Evolutionary conservation across 2,797 vertebrate genomes (phyloP), one percentile per base, ranked within the genome.

Genomic region (Mionectes olivaceus): DNA sequence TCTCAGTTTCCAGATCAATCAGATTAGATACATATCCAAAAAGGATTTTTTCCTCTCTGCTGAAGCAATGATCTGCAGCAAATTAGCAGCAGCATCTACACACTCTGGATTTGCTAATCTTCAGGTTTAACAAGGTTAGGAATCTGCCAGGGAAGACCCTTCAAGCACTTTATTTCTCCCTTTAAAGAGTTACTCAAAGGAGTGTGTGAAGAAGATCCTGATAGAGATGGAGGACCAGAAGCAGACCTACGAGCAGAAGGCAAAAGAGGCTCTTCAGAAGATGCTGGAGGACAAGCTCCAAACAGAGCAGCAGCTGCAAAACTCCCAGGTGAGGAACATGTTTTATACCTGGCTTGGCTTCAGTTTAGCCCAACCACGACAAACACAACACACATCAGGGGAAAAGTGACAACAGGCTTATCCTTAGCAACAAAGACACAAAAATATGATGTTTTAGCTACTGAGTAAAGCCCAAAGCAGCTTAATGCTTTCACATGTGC

Each of bases 211-310:
- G 96, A 99, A 98, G 83, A 97, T 98, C 73, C 85, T 99, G 68
- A 55, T 99, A 56, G 98, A 99, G 91, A 99, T 99, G 99, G 99
- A 99, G 97, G 98, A 98, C 94, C 98, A 99, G 97, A 99, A 98
- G 86, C 96, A 98, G 93, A 96, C 95, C 78, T 99, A 99, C 4
- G 99, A 99, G 93, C 98, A 99, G 94, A 99, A 98, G 86, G 98
- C 98, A 63, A 97, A 99, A 95, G 97, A 98, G 23, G 98, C 98
- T 18, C 97, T 99, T 82, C 99, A 99, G 97, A 99, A 97, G 95
- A 97, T 98, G 90, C 98, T 98, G 50, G 98, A 98, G 76, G 99
- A 99, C 76, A 99, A 99, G 95, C 95, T 98, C 4, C 97, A 98
- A 17, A 98, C 98, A 2, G 98, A 99, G 87, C 97, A 93, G 95